phyloP scores from a whole-genome alignment of 2,113 vertebrate species.

The Spea bombifrons region DNA sequence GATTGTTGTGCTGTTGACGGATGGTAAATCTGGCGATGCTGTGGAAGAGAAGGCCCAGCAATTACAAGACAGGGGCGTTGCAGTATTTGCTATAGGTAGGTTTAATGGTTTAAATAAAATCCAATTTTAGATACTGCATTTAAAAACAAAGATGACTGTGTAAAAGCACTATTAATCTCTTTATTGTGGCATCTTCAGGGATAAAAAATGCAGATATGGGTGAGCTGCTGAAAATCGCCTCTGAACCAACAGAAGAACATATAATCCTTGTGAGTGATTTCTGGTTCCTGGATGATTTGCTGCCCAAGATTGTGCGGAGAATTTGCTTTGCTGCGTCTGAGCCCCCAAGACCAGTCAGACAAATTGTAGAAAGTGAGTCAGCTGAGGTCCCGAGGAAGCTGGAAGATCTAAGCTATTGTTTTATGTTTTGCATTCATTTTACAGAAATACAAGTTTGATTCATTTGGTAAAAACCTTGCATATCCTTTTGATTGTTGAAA shows the following conservation, averaged over 20 bases:
- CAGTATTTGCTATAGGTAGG: conserved; percentile 78
- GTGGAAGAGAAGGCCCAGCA: conserved; percentile 61
- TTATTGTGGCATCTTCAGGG: conserved; percentile 56
- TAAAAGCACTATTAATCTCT: not conserved
- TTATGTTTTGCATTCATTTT: too few species aligned
- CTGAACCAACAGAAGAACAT: conserved; percentile 74
- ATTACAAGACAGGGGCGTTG: conserved; percentile 72
- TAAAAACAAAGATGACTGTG: not conserved
- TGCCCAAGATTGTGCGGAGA: conserved; percentile 73
- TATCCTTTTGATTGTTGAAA: too few species aligned
- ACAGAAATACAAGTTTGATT: too few species aligned
- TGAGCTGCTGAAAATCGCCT: conserved; percentile 71
- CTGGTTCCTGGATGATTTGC: conserved; percentile 61
- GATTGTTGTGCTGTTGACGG: conserved; percentile 76
- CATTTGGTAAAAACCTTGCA: too few species aligned
- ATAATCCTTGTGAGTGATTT: conserved; percentile 65
- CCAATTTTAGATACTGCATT: not conserved
- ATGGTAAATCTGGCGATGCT: conserved; percentile 70
- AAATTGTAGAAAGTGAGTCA: conserved; percentile 51
- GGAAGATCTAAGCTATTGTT: too few species aligned
- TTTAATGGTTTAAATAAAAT: too few species aligned
- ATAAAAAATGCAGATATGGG: conserved; percentile 66
- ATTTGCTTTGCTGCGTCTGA: conserved; percentile 80
- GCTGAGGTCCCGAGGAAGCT: not conserved
- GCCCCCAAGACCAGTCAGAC: conserved; percentile 69